Conservation (phyloP, 2,113 vertebrate species). For the Vidua chalybeata region DNA sequence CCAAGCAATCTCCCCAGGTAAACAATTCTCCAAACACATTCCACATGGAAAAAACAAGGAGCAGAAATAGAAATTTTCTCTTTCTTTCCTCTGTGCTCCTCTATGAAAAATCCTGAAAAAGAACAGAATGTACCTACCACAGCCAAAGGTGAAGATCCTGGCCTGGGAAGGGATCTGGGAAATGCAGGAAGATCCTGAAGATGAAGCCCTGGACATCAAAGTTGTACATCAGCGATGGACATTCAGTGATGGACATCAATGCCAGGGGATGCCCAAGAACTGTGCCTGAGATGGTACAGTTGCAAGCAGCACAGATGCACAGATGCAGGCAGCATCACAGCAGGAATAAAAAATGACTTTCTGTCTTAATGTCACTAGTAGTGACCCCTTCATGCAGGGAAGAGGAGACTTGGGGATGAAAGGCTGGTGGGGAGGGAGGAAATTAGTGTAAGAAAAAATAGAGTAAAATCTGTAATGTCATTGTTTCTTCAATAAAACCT, state of each 20-base stretch:
- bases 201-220: neutral
- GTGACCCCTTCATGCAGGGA: neutral
- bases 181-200: neutral
- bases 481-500: neutral
- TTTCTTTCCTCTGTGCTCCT: too few relatives aligned
- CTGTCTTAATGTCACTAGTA: neutral
- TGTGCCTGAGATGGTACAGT: neutral
- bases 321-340: neutral
- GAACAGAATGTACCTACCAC: too few relatives aligned
- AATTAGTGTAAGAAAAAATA: neutral
- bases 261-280: neutral
- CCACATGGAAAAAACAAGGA: too few relatives aligned
- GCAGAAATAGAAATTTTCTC: too few relatives aligned
- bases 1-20: too few relatives aligned
- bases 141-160: neutral
- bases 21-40: too few relatives aligned
- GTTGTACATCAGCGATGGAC: neutral
- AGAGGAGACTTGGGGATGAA: neutral
- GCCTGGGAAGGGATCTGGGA: neutral
- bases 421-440: neutral
- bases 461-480: neutral
- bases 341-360: fast-evolving
- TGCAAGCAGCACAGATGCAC: too few relatives aligned
- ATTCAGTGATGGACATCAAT: neutral
- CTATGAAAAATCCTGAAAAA: too few relatives aligned